Base-by-base conservation (phyloP, 2,888 invertebrate species). In the Xestia sexstrigata region DNA sequence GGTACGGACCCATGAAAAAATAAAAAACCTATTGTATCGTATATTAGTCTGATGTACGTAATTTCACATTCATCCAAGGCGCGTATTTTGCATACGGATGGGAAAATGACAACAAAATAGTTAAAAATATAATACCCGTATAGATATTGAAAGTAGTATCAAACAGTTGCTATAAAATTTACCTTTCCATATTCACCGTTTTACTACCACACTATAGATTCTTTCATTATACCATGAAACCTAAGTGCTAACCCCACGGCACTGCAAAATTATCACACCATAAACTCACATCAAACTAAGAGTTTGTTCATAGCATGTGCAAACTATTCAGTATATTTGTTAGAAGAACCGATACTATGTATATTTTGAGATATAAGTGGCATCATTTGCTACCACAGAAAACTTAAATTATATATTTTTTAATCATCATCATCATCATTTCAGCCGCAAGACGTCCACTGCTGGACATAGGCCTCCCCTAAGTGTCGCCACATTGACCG, bases 211-310 rank as follows among this genome's bases (percentile, higher is more conserved):
- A 39, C 17, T 42, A 35, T 52, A 35, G 11, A 47, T 8, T 26
- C 45, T 39, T 62, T 23, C 20, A 81, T 66, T n/a, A 68, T 30
- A 55, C 81, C 11, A 35, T 62, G 23, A 49, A 78, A 71, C n/a
- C 13, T 58, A 55, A 67, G 78, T 45, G 62, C 83, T 20, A 55
- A 11, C 15, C 49, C 23, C 39, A 52, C 23, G 39, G 30, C 49
- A 52, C 35, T 63, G 20, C 42, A 49, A 72, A 60, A 71, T 83
- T 47, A 79, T 73, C 65, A 35, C 60, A 26, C 11, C 58, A 13
- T 83, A 71, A 68, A 77, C n/a, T n/a, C 11, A 52, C 30, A 63
- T 17, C 58, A 58, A 55, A 60, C n/a, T 39, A 49, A 35, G 17
- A 23, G 2, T 23, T 23, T 7, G 23, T 77, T 26, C 23, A 11